Evolutionary conservation across 2,797 vertebrate genomes (phyloP).

Genomic region (Clamator glandarius): DNA sequence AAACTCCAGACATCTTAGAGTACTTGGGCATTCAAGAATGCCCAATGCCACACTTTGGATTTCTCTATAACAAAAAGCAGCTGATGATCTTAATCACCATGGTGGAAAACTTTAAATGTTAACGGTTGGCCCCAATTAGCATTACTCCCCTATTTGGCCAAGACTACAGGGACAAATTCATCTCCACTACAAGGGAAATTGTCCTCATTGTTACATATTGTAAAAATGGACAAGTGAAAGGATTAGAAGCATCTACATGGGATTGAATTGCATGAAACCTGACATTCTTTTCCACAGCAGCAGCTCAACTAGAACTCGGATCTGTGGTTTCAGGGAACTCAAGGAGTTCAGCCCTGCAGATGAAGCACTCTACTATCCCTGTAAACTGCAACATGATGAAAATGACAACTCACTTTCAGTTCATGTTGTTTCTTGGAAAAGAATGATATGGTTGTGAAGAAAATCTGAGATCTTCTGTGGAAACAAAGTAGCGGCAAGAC

Average conservation of each 20-base stretch:
- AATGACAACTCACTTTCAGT: neutral
- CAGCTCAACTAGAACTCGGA: neutral
- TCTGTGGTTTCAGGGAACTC: neutral
- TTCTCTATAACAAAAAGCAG: neutral
- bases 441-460: neutral
- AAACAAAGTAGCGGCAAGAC: neutral
- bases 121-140: neutral
- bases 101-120: neutral
- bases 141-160: neutral
- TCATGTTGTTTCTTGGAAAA: neutral
- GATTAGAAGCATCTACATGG: neutral
- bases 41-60: neutral
- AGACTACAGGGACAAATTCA: neutral
- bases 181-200: neutral
- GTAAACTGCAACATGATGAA: neutral
- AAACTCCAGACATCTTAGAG: neutral
- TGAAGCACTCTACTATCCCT: neutral
- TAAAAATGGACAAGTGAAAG: neutral
- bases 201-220: rapidly evolving
- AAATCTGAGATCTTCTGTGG: neutral
- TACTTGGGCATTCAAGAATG: neutral
- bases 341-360: neutral
- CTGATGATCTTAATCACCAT: neutral
- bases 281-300: neutral
- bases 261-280: neutral